phyloP scores from a whole-genome alignment of 2,113 vertebrate species.

The Dermatemys mawii region DNA sequence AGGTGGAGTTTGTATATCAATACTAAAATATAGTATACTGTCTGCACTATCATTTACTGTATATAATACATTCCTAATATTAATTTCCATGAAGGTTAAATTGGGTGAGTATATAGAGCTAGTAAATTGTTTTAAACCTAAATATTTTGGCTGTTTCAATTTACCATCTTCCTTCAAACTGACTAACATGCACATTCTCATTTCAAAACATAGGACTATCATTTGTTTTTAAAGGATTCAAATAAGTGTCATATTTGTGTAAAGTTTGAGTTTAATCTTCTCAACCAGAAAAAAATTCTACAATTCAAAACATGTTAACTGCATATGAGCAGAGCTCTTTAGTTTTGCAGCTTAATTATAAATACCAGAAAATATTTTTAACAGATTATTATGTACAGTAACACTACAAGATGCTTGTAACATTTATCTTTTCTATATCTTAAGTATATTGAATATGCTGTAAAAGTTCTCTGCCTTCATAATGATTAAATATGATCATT shows the following conservation, averaged over 20 bases:
- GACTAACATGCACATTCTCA: background rate
- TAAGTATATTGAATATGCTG: background rate
- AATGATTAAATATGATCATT: background rate
- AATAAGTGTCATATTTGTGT: background rate
- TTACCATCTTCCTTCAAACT: background rate
- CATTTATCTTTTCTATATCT: too few species aligned
- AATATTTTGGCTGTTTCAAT: background rate
- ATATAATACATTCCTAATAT: too few species aligned
- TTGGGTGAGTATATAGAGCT: background rate
- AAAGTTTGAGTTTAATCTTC: background rate
- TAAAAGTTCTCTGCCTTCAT: background rate
- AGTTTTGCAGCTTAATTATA: background rate
- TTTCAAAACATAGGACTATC: background rate
- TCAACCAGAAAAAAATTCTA: background rate
- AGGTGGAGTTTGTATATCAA: too few species aligned
- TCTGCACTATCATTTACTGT: too few species aligned
- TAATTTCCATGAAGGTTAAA: too few species aligned
- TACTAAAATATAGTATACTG: too few species aligned
- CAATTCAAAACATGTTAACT: background rate
- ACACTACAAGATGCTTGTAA: background rate
- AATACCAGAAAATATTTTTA: background rate
- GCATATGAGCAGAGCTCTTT: background rate
- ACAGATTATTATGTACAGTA: background rate
- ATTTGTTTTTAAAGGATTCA: background rate
- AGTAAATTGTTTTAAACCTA: background rate